Conservation (phyloP, 2,888 invertebrate species). For the Oscheius sp. region DNA sequence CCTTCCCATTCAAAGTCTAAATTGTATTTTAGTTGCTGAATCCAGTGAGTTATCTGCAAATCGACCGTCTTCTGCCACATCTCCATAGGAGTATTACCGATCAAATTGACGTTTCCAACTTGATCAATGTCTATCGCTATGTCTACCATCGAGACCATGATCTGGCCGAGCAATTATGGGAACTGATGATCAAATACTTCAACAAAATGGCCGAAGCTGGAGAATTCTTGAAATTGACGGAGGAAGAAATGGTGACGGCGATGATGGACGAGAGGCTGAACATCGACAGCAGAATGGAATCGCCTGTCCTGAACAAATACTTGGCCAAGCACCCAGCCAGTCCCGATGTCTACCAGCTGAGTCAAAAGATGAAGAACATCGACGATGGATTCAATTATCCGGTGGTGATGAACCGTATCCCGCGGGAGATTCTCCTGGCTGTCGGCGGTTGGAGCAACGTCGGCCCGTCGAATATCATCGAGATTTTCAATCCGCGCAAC, state of each 20-base stretch:
- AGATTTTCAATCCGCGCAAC: slow-evolving; percentile 45
- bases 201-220: neutral
- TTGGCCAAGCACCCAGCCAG: neutral
- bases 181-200: slow-evolving; percentile 7
- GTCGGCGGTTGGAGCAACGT: slow-evolving; percentile 47
- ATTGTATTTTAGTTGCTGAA: slow-evolving; percentile 10
- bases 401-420: slow-evolving; percentile 18
- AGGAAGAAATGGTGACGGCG: slow-evolving; percentile 4
- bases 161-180: slow-evolving; percentile 13
- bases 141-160: neutral
- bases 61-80: slow-evolving; percentile 17
- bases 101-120: slow-evolving; percentile 8
- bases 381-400: neutral
- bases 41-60: slow-evolving; percentile 1
- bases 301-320: neutral
- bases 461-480: slow-evolving; percentile 42
- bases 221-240: slow-evolving; percentile 17
- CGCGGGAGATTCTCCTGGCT: slow-evolving; percentile 6
- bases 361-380: neutral
- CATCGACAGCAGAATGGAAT: slow-evolving; percentile 12
- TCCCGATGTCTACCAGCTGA: neutral
- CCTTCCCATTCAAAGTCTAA: too few species aligned
- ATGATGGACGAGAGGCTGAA: slow-evolving; percentile 11
- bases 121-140: slow-evolving; percentile 10
- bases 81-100: neutral